Evolutionary conservation across 2,888 invertebrate genomes (phyloP).

Genomic region (Perizoma flavofasciatum): DNA sequence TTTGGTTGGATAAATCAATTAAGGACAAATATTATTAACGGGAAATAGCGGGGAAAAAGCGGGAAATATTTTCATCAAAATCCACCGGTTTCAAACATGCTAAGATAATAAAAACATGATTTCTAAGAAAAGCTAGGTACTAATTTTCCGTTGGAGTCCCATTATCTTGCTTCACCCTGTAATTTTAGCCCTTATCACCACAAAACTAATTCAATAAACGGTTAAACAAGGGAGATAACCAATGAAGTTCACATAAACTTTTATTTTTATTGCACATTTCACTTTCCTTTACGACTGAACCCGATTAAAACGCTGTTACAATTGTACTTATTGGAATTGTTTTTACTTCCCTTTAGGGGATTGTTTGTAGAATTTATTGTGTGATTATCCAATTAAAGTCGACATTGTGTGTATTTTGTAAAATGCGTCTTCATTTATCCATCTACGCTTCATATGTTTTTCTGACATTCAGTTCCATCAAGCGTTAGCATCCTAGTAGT

Average conservation of each 20-base stretch:
- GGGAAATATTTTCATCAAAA: too few relatives aligned
- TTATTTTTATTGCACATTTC: conserved; percentile 47
- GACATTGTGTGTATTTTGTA: not conserved
- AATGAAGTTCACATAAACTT: conserved; percentile 46
- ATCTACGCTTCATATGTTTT: too few relatives aligned
- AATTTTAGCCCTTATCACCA: conserved; percentile 10
- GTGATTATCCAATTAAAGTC: conserved; percentile 21
- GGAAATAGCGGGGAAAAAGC: too few relatives aligned
- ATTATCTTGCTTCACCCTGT: not conserved
- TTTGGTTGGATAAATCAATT: too few relatives aligned
- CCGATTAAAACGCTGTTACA: conserved; percentile 32
- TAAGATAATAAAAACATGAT: too few relatives aligned
- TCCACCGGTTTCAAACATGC: too few relatives aligned
- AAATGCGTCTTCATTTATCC: too few relatives aligned
- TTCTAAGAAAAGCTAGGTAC: too few relatives aligned
- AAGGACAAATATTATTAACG: too few relatives aligned
- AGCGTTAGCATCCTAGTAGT: too few relatives aligned
- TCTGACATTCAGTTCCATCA: too few relatives aligned
- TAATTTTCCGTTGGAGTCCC: too few relatives aligned
- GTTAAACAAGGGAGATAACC: conserved; percentile 29
- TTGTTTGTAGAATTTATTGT: conserved; percentile 15
- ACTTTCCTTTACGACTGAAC: conserved; percentile 38
- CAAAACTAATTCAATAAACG: conserved; percentile 24
- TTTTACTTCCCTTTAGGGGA: conserved; percentile 19
- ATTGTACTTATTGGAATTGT: conserved; percentile 32